phyloP scores from a whole-genome alignment of 2,797 vertebrate genomes.

The Brachyalestes nurse region DNA sequence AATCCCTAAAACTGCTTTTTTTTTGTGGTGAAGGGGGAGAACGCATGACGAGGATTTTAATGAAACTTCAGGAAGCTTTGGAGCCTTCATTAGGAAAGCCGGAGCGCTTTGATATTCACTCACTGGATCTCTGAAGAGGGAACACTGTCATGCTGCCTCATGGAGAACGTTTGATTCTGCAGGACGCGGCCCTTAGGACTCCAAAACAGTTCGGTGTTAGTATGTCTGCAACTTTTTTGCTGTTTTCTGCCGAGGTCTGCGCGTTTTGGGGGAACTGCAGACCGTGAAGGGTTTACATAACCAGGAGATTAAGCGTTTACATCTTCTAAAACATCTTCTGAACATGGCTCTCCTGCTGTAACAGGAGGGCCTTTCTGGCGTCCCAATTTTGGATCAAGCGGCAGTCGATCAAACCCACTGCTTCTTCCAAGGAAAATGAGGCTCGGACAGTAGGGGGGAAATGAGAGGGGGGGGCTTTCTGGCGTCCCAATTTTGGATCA shows the following conservation, averaged over 20 bases:
- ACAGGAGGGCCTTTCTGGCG: background rate
- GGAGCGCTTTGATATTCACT: slow-evolving; percentile 14
- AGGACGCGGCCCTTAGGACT: background rate
- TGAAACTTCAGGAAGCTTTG: slow-evolving; percentile 10
- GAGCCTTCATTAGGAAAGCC: slow-evolving; percentile 6
- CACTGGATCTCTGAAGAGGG: background rate
- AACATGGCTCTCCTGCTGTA: background rate
- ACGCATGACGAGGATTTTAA: background rate
- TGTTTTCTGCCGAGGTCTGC: background rate
- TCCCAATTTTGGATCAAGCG: background rate
- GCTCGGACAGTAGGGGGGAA: background rate
- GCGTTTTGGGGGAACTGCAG: background rate
- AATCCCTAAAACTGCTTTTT: background rate
- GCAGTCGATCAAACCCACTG: background rate
- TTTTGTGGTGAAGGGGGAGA: background rate
- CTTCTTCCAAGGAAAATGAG: background rate
- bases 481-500: background rate
- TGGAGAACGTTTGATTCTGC: slow-evolving; percentile 12
- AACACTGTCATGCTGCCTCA: slow-evolving; percentile 1
- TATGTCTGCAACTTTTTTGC: background rate
- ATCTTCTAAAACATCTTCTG: background rate
- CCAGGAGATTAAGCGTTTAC: too few relatives aligned
- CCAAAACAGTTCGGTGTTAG: background rate
- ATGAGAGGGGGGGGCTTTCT: background rate
- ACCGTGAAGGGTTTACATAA: background rate